Base-by-base conservation (phyloP, 1,140 invertebrate species). In the Pollicipes pollicipes region DNA sequence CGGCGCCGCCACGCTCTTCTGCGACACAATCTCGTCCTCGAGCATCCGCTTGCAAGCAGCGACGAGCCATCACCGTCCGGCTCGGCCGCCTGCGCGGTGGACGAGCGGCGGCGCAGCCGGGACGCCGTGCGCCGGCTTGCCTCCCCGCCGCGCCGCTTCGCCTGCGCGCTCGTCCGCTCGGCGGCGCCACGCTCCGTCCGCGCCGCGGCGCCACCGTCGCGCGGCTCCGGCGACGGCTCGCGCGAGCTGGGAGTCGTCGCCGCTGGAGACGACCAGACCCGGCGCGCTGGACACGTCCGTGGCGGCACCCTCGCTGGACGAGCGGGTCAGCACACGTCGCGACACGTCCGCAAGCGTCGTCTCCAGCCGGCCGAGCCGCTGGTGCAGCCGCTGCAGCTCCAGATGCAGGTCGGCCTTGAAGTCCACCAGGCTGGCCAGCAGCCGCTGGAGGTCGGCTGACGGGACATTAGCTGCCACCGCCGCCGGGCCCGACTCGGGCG, bases 301-400 rank as follows among this genome's bases (percentile, higher is more conserved):
- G 63, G 27, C 63, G 63, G 24, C 63, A 21, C 24, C 63, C 24
- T n/a, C 63, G 24, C 27, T 64, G 6, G 63, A 64, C 63, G 63
- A n/a, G 24, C 26, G 6, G 35, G 35, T 17, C 35, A 8, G 35
- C 63, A 64, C 63, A 21, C 63, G 63, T 4, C 63, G 63, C 27
- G 63, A 64, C 27, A 64, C 63, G 26, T 64, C 86, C 17, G 83
- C 82, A 31, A 93, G 80, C 79, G 91, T 82, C 72, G 91, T 89
- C 76, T 93, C 90, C 74, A 93, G 86, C 73, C 87, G 83, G 13
- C 85, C 85, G 74, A 93, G 85, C 74, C 89, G 88, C 76, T 89
- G 87, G 77, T 89, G 89, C 70, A 93, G 83, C 70, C 89, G 75
- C 91, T 88, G 78, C 92, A 89, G 78, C 91, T 85, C 63, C 93